Evolutionary conservation across 1,140 invertebrate genomes (phyloP).

Genomic region (Lasioglossum albipes): DNA sequence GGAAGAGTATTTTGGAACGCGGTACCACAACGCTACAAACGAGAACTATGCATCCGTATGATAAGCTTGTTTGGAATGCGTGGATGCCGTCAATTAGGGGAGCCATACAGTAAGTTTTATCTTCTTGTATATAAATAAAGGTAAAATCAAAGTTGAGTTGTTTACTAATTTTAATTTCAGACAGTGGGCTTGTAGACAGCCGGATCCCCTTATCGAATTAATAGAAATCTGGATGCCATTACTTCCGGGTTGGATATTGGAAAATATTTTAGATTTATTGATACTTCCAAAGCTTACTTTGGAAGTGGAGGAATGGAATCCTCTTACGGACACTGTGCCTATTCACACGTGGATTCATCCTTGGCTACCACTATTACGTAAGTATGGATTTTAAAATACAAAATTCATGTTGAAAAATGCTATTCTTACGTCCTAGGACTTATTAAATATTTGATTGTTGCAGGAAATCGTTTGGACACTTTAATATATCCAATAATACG

Average conservation of each 20-base stretch:
- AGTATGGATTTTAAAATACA: slow-evolving; percentile 27
- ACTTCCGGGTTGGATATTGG: slow-evolving; percentile 90
- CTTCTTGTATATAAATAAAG: neutral
- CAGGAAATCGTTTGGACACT: slow-evolving; percentile 84
- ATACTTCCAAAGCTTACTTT: slow-evolving; percentile 88
- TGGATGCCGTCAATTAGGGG: slow-evolving; percentile 91
- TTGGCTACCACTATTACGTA: slow-evolving; percentile 91
- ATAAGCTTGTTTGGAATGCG: slow-evolving; percentile 92
- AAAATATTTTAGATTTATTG: slow-evolving; percentile 90
- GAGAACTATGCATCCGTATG: slow-evolving; percentile 87
- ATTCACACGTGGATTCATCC: slow-evolving; percentile 98
- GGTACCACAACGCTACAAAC: slow-evolving; percentile 76
- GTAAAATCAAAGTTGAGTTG: neutral
- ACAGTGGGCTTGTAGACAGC: slow-evolving; percentile 87
- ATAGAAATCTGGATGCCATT: slow-evolving; percentile 90
- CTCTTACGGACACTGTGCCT: slow-evolving; percentile 94
- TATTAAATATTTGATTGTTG: too few species aligned
- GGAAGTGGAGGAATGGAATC: slow-evolving; percentile 96
- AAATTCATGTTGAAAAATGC: too few species aligned
- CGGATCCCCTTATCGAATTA: slow-evolving; percentile 88
- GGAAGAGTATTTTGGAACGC: slow-evolving; percentile 85
- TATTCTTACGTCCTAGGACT: slow-evolving; percentile 62
- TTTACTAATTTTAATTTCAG: slow-evolving; percentile 59
- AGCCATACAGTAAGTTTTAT: slow-evolving; percentile 83
- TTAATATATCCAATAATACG: slow-evolving; percentile 95